These are phyloP conservation scores for Alca torda DNA, from an alignment of 2,797 vertebrate genomes.

Conservation along the genomic window DNA sequence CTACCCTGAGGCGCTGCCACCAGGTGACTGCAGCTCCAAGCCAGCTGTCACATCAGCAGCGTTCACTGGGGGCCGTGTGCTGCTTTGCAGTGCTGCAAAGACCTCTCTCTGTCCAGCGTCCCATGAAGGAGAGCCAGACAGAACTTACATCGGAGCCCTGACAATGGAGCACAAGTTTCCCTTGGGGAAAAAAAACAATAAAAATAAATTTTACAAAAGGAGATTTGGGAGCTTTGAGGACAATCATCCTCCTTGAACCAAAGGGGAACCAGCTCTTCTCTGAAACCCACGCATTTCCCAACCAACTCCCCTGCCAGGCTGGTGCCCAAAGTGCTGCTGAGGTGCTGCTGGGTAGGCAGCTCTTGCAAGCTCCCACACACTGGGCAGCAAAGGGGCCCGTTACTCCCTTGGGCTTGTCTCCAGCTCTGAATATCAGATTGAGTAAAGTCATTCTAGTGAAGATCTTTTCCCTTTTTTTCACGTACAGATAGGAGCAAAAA, in stretches of 20 bases:
- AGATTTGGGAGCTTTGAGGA: neutral
- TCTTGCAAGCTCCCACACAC: neutral
- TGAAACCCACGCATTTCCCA: neutral
- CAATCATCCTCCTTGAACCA: neutral
- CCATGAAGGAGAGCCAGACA: neutral
- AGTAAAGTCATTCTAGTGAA: neutral
- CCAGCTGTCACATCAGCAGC: neutral
- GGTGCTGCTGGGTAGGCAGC: neutral
- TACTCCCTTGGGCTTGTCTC: neutral
- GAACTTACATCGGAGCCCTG: accelerated
- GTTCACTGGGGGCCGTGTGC: neutral
- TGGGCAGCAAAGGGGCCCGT: neutral
- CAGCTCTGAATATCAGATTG: neutral
- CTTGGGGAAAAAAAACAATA: accelerated
- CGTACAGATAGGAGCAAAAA: neutral
- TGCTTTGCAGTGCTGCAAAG: neutral
- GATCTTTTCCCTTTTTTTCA: neutral
- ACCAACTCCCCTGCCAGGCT: neutral
- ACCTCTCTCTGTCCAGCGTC: neutral
- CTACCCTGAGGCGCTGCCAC: neutral
- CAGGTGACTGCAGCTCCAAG: neutral
- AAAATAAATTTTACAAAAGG: accelerated
- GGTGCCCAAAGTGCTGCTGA: neutral
- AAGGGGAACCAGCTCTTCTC: neutral
- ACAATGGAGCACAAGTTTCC: neutral